Base-by-base conservation (phyloP, 2,113 vertebrate genomes). In the Zosterops hypoxanthus region DNA sequence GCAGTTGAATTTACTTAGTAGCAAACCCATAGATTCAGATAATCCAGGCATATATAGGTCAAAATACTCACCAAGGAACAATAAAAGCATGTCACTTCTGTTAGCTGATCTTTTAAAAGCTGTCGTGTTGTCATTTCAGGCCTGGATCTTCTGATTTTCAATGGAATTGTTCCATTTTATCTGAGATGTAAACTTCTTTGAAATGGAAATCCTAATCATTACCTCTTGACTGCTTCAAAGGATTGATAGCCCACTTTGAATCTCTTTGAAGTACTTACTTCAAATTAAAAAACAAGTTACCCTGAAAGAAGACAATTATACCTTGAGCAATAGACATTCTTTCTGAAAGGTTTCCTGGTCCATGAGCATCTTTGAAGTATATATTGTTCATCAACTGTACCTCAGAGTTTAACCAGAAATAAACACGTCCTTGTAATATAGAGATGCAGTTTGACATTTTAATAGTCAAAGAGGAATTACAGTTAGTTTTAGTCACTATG, bases 181-280 rank as follows among this genome's bases (percentile, higher is more conserved):
- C 92, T 91, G 53, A 88, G 77, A 92, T 69, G 76, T 76, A 94
- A 91, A 94, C 80, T 88, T 77, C 96, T 97, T 97, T 97, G 97
- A 97, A 96, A 97, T 96, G 95, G 83, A 96, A 97, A 97, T 97
- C 82, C 79, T 97, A 85, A 89, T 95, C 84, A 96, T 97, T 97
- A 95, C 94, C 57, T 96, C 90, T 92, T 92, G 92, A 92, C 81
- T 88, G 85, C 92, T 97, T 97, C 96, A 97, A 97, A 97, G 93
- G 59, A 73, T 76, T 95, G 82, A 94, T 94, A 94, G 81, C 60
- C 75, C 78, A 96, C 86, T 97, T 94, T 85, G 73, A 93, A 92
- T 93, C 20, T 88, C 95, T 97, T 97, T 97, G 96, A 97, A 97
- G 94, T 95, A 92, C 50, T 89, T 88, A 86, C 49, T 97, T 95